phyloP scores from a whole-genome alignment of 2,888 invertebrate genomes.

The Parochlus steinenii region DNA sequence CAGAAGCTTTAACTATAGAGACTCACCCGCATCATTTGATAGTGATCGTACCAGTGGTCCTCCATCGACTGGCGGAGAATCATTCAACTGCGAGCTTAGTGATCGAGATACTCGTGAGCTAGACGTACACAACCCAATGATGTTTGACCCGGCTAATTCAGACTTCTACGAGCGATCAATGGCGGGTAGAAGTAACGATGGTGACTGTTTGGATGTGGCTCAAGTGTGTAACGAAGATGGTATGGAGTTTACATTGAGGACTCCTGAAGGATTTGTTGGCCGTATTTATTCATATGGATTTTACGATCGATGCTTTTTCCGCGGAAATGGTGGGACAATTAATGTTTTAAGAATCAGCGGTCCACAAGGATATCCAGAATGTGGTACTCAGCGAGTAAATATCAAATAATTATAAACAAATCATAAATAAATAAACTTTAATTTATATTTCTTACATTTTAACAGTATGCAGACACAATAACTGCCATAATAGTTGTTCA shows the following conservation, averaged over 20 bases:
- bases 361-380: constrained; percentile 84
- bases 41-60: constrained; percentile 38
- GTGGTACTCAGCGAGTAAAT: constrained; percentile 67
- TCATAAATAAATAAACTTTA: constrained; percentile 5
- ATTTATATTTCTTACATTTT: constrained; percentile 15
- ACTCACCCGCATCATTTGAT: too few relatives aligned
- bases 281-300: constrained; percentile 83
- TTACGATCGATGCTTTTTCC: constrained; percentile 80
- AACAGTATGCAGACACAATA: constrained; percentile 80
- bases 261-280: constrained; percentile 78
- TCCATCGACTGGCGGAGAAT: constrained; percentile 3
- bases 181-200: constrained; percentile 49
- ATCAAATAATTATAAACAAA: constrained; percentile 5
- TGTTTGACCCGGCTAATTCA: constrained; percentile 72
- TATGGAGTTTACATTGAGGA: constrained; percentile 80
- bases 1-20: constrained; percentile 60
- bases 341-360: constrained; percentile 75
- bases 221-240: constrained; percentile 87
- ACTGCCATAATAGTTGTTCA: constrained; percentile 89
- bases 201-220: constrained; percentile 73
- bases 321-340: constrained; percentile 72
- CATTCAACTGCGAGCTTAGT: constrained; percentile 67
- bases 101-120: constrained; percentile 71
- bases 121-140: constrained; percentile 68
- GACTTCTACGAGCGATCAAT: constrained; percentile 71